Conservation (phyloP, 2,797 vertebrate species). For the Crenichthys baileyi region DNA sequence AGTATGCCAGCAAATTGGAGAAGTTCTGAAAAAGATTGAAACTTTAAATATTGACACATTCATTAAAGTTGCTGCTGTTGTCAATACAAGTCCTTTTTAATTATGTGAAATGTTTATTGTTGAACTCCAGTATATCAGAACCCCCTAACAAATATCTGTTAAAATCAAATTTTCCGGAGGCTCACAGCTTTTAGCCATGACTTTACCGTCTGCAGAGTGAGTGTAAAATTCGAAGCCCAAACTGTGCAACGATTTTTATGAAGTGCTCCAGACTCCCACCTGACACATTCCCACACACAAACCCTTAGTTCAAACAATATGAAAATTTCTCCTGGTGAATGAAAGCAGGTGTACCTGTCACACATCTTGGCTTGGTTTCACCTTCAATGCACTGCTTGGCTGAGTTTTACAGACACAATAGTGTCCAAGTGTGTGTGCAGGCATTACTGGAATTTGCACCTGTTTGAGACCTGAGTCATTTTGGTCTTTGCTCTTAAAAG, state of each 20-base stretch:
- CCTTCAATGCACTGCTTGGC: constrained; percentile 50
- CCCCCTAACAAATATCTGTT: not conserved
- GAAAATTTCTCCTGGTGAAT: constrained; percentile 20
- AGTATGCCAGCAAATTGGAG: not conserved
- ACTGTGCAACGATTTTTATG: constrained; percentile 23
- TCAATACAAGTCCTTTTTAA: too few species aligned
- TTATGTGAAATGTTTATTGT: not conserved
- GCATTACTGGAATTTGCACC: constrained; percentile 84
- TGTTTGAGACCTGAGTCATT: constrained; percentile 65
- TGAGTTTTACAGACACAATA: constrained; percentile 53
- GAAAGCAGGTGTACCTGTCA: constrained; percentile 57
- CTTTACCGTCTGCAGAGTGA: constrained; percentile 24
- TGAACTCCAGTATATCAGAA: not conserved
- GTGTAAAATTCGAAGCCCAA: constrained; percentile 31
- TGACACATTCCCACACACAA: not conserved
- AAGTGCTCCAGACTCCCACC: not conserved
- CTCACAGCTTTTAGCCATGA: not conserved
- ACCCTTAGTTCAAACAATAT: constrained; percentile 14
- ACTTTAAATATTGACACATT: too few species aligned
- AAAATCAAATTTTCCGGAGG: not conserved
- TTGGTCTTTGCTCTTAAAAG: constrained; percentile 49
- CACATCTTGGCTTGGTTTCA: constrained; percentile 58
- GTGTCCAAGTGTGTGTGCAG: constrained; percentile 53
- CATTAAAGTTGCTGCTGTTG: too few species aligned
- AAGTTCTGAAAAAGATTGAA: not conserved